These are phyloP conservation scores for Pterostichus madidus DNA, from an alignment of 2,888 invertebrate genomes.

Conservation along the genomic window DNA sequence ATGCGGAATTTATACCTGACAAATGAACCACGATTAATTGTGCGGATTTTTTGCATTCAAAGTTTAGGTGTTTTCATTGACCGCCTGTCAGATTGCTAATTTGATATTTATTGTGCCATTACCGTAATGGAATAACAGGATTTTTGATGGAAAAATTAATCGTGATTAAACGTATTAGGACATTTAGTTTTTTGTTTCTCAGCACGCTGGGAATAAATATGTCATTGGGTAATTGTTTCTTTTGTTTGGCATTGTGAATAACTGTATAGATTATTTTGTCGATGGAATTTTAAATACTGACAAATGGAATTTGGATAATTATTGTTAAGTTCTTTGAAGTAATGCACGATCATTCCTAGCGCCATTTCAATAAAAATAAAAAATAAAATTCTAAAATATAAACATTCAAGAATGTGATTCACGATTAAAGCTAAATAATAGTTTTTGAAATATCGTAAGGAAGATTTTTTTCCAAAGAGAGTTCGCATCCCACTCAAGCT, in stretches of 20 bases:
- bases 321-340: no score
- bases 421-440: no score
- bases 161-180: slow-evolving; percentile 29
- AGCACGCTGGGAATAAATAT: slow-evolving; percentile 2
- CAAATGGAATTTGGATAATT: neutral
- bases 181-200: slow-evolving; percentile 1
- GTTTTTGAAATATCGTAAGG: no score
- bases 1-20: slow-evolving; percentile 45
- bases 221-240: neutral
- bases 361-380: no score
- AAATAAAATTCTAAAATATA: no score
- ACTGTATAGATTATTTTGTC: neutral
- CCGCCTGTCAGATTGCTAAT: slow-evolving; percentile 36
- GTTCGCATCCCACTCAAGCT: no score
- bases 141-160: slow-evolving; percentile 5
- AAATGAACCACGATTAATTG: slow-evolving; percentile 40
- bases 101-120: slow-evolving; percentile 38
- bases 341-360: no score
- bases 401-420: no score
- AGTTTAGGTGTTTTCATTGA: slow-evolving; percentile 25
- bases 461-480: no score
- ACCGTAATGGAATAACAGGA: slow-evolving; percentile 44
- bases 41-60: slow-evolving; percentile 7
- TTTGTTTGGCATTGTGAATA: neutral
- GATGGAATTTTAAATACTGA: neutral